Base-by-base conservation (phyloP, 2,113 vertebrate species). In the Albula goreensis region DNA sequence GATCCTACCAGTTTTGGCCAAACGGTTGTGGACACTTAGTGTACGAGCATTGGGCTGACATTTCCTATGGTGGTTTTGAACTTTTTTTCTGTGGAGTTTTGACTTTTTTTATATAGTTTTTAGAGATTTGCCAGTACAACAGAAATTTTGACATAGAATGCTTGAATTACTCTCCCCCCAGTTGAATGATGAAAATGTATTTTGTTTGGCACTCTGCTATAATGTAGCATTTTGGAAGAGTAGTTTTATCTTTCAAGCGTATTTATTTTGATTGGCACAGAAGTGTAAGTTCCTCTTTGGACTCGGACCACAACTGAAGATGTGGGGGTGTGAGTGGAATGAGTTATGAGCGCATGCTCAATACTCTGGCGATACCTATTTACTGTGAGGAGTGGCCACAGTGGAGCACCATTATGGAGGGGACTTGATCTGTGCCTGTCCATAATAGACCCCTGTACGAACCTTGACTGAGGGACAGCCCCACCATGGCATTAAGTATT, bases 81-180 rank as follows among this genome's bases (percentile, higher is more conserved):
- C 81, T 86, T 88, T 74, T 90, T 84, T 92, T 92, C 84, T 83
- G 89, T 91, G 87, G 89, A 91, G 92, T 93, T 89, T 89, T 92
- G 89, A 51, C 78, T 85, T 94, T 93, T 92, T 83, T 92, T 93
- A 91, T 92, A 91, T 91, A 25, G 89, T 92, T 92, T 93, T 88
- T 92, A 93, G 89, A 89, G 86, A 90, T 92, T 90, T 86, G 89
- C 91, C 17, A 80, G 41, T 56, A 79, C 52, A 50, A 25, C 77
- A 50, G 50, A 13, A 17, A 57, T n/a, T 83, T 66, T 84, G 63
- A 84, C 52, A 80, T 48, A 22, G 10, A 41, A 80, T 49, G 51
- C 31, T 79, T 80, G 31, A 70, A 80, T 79, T 60, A 80, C 70
- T 49, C 50, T 85, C 83, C 17, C 60, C 19, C 60, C 77, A 50